Evolutionary conservation across 2,797 vertebrate species (phyloP).

Genomic region (Phrynocephalus guinanensis): DNA sequence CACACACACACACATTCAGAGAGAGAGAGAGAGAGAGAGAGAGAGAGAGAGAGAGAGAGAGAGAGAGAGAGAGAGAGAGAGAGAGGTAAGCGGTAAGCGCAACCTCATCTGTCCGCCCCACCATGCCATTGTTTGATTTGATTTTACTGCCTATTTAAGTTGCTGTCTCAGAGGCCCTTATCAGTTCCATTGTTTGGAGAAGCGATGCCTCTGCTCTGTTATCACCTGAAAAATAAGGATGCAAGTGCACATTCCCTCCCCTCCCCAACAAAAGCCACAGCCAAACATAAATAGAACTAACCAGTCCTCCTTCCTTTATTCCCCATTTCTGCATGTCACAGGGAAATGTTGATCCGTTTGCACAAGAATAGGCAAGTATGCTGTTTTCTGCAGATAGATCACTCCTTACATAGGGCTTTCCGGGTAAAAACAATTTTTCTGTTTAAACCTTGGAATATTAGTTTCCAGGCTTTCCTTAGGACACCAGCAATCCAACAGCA

Average conservation of each 20-base stretch:
- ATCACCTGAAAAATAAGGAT: conserved; percentile 2
- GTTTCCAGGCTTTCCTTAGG: background rate
- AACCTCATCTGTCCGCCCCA: background rate
- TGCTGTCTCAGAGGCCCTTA: background rate
- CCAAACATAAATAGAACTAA: background rate
- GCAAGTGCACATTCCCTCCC: background rate
- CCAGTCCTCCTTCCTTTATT: too few species aligned
- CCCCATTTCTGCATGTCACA: background rate
- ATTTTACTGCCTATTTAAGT: background rate
- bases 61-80: too few species aligned
- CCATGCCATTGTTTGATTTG: conserved; percentile 56
- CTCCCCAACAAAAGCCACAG: background rate
- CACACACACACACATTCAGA: background rate
- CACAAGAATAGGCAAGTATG: background rate
- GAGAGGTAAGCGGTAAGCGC: background rate
- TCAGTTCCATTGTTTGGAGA: conserved; percentile 14
- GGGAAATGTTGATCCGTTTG: background rate
- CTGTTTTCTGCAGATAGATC: background rate
- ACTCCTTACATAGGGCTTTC: background rate
- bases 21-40: background rate
- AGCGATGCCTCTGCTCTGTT: background rate
- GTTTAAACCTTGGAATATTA: background rate
- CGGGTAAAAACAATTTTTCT: background rate
- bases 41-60: too few species aligned
- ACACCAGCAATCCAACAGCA: background rate